These are phyloP conservation scores for Araneus ventricosus DNA, from an alignment of 1,140 invertebrate genomes.

Conservation along the genomic window DNA sequence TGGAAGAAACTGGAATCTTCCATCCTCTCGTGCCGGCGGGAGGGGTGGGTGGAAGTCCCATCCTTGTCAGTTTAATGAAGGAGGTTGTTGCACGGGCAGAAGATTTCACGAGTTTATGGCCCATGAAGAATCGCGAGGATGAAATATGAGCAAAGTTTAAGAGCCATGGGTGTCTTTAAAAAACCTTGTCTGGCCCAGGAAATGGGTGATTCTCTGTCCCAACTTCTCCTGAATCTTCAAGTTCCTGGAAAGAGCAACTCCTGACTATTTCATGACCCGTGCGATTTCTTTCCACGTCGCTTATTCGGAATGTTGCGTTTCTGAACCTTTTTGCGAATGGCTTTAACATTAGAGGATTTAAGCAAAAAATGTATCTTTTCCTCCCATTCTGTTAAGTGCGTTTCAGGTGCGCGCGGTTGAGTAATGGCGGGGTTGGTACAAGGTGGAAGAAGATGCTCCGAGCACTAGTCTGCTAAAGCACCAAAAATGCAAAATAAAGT, in stretches of 20 bases:
- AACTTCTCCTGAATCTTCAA: neutral
- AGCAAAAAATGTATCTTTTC: neutral
- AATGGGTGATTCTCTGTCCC: neutral
- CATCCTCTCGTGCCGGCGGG: neutral
- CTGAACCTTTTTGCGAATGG: neutral
- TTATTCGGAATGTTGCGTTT: neutral
- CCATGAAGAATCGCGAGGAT: neutral
- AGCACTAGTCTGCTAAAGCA: too few species aligned
- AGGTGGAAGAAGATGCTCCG: too few species aligned
- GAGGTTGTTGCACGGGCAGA: neutral
- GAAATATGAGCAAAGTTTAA: slow-evolving; percentile 25
- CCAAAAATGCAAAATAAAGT: too few species aligned
- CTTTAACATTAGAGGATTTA: neutral
- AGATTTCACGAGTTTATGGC: neutral
- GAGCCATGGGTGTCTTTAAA: neutral
- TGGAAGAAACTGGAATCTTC: neutral
- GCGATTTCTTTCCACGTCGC: neutral
- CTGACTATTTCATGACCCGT: neutral
- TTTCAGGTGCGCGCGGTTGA: too few species aligned
- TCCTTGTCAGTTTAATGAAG: neutral
- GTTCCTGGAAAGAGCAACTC: neutral
- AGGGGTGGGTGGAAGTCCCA: neutral
- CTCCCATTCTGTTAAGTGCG: too few species aligned
- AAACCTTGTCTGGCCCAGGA: neutral
- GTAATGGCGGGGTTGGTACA: too few species aligned